Base-by-base conservation (phyloP, 2,797 vertebrate genomes). In the Pempheris klunzingeri region DNA sequence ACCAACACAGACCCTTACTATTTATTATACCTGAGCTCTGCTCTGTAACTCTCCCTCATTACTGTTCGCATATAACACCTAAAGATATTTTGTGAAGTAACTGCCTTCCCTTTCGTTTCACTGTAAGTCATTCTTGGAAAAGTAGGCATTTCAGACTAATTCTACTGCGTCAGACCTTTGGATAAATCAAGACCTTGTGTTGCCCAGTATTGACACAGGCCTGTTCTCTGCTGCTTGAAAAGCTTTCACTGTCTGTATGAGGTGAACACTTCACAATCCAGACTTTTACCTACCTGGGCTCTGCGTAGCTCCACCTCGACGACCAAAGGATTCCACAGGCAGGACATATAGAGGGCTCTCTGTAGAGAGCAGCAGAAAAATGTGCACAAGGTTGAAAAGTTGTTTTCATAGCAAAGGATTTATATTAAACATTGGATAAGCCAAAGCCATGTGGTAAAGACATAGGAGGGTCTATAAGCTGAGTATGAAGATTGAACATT, bases 171-270 rank as follows among this genome's bases (percentile, higher is more conserved):
- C 80, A 77, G 70, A 66, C 65, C n/a, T 54, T 24, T 30, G 76
- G 74, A 90, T 90, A 85, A 91, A 91, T 89, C 80, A 71, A 71
- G 81, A 82, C 83, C 85, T 87, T 93, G 90, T 90, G 66, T 79
- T 52, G 50, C 79, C 61, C 74, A 59, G 74, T 90, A 87, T 88
- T 90, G 82, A 92, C 91, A 88, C 80, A 86, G 71, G 54, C 75
- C 74, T 87, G 85, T 90, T 89, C 85, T 82, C 72, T 53, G 59
- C 72, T 57, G 64, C 82, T 77, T 89, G 30, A 90, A 92, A 92
- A 87, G 88, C 80, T 8, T 69, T 65, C 60, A 81, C 78, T 88
- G 89, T 91, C 65, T 61, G 70, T 71, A 72, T 28, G 55, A 77
- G 71, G 72, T 39, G 77, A 87, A 50, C 70, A 61, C 74, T 59